Percentiles rank a stretch among this genome's conserved stretches.
phyloP scores from a whole-genome alignment of 2,113 vertebrate species.

The Aptenodytes patagonicus region DNA sequence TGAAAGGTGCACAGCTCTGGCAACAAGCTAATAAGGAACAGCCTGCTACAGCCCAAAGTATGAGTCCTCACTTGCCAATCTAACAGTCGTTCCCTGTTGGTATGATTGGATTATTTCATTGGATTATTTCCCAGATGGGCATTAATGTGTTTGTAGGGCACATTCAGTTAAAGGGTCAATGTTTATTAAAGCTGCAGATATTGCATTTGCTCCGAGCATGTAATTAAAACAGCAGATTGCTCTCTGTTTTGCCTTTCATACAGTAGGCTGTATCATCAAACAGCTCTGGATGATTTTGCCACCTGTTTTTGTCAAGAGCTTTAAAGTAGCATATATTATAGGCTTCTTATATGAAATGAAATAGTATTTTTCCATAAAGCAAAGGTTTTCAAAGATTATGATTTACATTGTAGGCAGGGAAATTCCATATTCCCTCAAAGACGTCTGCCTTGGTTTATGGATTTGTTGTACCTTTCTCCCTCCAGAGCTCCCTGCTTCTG shows the following conservation, averaged over 20 bases:
- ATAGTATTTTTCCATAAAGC: conserved; percentile 6
- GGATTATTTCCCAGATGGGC: conserved; percentile 72
- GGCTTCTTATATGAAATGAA: conserved; percentile 49
- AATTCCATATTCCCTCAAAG: conserved; percentile 27
- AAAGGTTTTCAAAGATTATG: conserved; percentile 44
- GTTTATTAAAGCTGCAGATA: conserved; percentile 65
- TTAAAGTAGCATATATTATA: conserved; percentile 41
- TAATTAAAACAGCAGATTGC: conserved; percentile 73
- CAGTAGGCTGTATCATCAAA: conserved; percentile 44
- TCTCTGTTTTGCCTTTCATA: conserved; percentile 51
- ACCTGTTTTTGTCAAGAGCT: conserved; percentile 62
- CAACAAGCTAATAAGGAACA: not conserved
- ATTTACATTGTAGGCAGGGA: conserved; percentile 45
- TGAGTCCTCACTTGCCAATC: conserved; percentile 7
- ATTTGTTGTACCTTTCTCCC: not conserved
- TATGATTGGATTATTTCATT: conserved; percentile 71
- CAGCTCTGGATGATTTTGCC: conserved; percentile 60
- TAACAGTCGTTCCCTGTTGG: not conserved
- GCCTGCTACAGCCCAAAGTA: not conserved
- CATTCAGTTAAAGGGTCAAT: conserved; percentile 56
- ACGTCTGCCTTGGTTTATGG: not conserved
- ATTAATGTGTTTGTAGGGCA: conserved; percentile 68
- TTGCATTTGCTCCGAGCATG: conserved; percentile 45
- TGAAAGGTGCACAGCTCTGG: not conserved
- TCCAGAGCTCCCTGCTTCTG: not conserved